These are phyloP conservation scores for Ondatra zibethicus DNA, from an alignment of 2,113 vertebrate genomes.

Conservation along the genomic window DNA sequence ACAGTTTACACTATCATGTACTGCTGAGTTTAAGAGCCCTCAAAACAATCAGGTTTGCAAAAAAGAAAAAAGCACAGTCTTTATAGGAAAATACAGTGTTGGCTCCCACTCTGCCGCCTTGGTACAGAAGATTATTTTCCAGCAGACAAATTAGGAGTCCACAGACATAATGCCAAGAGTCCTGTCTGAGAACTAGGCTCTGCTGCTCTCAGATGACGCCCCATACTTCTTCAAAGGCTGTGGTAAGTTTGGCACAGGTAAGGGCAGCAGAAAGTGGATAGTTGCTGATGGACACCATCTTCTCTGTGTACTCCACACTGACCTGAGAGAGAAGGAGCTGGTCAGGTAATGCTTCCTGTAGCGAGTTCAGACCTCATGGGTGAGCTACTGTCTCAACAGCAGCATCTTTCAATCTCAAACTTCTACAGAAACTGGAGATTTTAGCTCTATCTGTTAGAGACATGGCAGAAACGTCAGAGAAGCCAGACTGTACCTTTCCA, in stretches of 20 bases:
- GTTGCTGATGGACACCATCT: slow-evolving; percentile 96
- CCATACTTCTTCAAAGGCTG: slow-evolving; percentile 97
- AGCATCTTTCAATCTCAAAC: not conserved
- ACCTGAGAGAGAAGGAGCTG: slow-evolving; percentile 85
- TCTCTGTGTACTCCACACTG: slow-evolving; percentile 95
- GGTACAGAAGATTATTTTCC: not conserved
- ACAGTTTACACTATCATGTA: not conserved
- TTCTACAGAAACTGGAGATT: not conserved
- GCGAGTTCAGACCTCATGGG: not conserved
- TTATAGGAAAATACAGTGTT: slow-evolving; percentile 61
- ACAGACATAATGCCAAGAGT: not conserved
- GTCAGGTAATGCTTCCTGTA: not conserved
- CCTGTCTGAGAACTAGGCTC: not conserved
- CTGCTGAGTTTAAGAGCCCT: not conserved
- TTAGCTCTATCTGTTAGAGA: not conserved
- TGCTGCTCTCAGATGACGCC: slow-evolving; percentile 89
- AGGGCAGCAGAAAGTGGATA: slow-evolving; percentile 98
- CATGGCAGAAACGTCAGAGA: not conserved
- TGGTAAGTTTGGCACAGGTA: slow-evolving; percentile 97
- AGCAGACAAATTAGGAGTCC: not conserved
- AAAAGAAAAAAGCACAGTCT: slow-evolving; percentile 34
- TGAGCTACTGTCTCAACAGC: not conserved
- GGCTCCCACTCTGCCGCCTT: not conserved
- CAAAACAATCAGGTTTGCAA: slow-evolving; percentile 18
- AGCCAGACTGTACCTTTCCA: slow-evolving; percentile 89